phyloP scores from a whole-genome alignment of 1,140 invertebrate species.

The Macrobrachium nipponense region DNA sequence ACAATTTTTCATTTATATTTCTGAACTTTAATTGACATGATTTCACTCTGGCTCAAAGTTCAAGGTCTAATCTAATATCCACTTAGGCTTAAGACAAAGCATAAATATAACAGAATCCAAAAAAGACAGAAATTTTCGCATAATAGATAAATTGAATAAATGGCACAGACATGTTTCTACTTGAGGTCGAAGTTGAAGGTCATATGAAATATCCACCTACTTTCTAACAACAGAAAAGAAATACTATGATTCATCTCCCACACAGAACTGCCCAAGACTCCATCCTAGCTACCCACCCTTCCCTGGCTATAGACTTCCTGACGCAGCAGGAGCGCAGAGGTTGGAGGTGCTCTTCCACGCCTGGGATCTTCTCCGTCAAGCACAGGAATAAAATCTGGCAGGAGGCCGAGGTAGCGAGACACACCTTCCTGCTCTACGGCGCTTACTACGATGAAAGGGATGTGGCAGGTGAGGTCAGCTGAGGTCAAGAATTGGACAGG shows the following conservation, averaged over 20 bases:
- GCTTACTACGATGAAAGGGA: slow-evolving; percentile 30
- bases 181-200: too few species aligned
- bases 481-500: background rate
- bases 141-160: too few species aligned
- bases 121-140: too few species aligned
- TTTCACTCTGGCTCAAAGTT: too few species aligned
- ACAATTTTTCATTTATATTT: background rate
- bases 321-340: slow-evolving; percentile 25
- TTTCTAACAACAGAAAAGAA: background rate
- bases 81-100: too few species aligned
- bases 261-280: background rate
- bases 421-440: slow-evolving; percentile 15
- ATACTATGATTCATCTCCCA: background rate
- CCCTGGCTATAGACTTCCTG: slow-evolving; percentile 38
- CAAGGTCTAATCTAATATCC: too few species aligned
- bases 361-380: slow-evolving; percentile 32
- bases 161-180: too few species aligned
- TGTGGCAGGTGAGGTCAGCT: background rate
- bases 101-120: too few species aligned
- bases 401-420: background rate
- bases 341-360: slow-evolving; percentile 13
- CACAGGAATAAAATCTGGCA: slow-evolving; percentile 33
- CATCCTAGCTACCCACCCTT: slow-evolving; percentile 24
- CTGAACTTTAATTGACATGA: background rate
- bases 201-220: too few species aligned